Evolutionary conservation across 2,888 invertebrate genomes (phyloP).

Genomic region (Eilema sororculum): DNA sequence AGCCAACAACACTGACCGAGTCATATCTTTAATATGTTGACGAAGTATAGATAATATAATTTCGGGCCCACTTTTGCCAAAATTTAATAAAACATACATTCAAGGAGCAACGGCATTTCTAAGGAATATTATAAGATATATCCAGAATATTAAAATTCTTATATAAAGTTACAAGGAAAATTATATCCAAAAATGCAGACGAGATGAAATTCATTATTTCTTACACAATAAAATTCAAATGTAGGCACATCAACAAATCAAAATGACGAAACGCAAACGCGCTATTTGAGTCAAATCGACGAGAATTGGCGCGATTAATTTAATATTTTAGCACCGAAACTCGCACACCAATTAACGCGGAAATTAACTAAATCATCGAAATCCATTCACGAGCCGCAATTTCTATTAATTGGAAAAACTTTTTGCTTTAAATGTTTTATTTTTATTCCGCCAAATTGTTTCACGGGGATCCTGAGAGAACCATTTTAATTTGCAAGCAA

Average conservation of each 20-base stretch:
- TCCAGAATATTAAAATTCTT: conserved; percentile 12
- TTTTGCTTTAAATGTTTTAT: conserved; percentile 23
- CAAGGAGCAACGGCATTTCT: neutral
- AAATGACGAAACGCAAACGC: conserved; percentile 28
- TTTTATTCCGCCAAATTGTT: conserved; percentile 46
- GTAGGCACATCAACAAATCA: conserved; percentile 33
- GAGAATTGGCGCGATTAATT: conserved; percentile 37
- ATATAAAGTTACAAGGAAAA: conserved; percentile 3
- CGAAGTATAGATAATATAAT: neutral
- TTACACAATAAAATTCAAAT: conserved; percentile 19
- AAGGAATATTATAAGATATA: conserved; percentile 5
- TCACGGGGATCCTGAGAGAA: conserved; percentile 31
- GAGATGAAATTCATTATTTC: conserved; percentile 8
- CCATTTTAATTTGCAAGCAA: conserved; percentile 59
- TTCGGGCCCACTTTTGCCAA: neutral
- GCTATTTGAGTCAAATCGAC: conserved; percentile 35
- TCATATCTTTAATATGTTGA: neutral
- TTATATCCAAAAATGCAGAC: conserved; percentile 5
- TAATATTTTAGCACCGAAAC: conserved; percentile 37
- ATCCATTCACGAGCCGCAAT: conserved; percentile 30
- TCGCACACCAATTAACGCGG: conserved; percentile 38
- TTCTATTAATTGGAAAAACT: conserved; percentile 48
- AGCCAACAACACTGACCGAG: too few relatives aligned
- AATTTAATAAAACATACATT: neutral
- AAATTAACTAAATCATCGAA: conserved; percentile 51